Base-by-base conservation (phyloP, 2,888 invertebrate species). In the Ommatoiulus sabulosus region DNA sequence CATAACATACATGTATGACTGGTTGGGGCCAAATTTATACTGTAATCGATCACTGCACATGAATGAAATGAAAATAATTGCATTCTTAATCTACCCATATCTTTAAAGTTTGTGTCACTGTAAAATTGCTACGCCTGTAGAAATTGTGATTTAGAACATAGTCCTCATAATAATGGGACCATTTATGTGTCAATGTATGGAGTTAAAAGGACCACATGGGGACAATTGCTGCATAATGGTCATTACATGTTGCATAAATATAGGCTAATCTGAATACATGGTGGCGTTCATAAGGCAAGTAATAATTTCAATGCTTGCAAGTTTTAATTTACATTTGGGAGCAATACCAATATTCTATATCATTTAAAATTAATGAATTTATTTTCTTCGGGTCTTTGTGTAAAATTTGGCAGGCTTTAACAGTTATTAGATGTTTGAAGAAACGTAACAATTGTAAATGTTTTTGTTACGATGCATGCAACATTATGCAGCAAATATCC, bases 161-260 rank as follows among this genome's bases (percentile, higher is more conserved):
- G 8, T 20, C 20, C 72, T 24, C 24, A 24, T 72, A 72, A 72
- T 72, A 24, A 24, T 20, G 72, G 72, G 72, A 72, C 72, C 72
- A 72, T 72, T 72, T 24, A 20, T 72, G 24, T 72, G 5, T 72
- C 17, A n/a, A 72, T 24, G 20, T 72, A 72, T 72, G 72, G 20
- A 72, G 72, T 72, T 72, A 20, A 72, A 35, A 72, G 72, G 72
- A 72, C 72, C 72, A 72, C 8, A 72, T 72, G 72, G 72, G 7
- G 24, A 72, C 5, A 6, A 24, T 72, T 72, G 72, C 72, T 72
- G 10, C 72, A 72, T 72, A 72, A 72, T 72, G 72, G 5, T 2
- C 24, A 72, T 72, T 1, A 8, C 15, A 12, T 52, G 52, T 12
- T 52, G 52, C 52, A 52, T 8, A 12, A 52, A 52, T 12, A 35